Base-by-base conservation (phyloP, 2,797 vertebrate species). In the Anguilla pacifica region DNA sequence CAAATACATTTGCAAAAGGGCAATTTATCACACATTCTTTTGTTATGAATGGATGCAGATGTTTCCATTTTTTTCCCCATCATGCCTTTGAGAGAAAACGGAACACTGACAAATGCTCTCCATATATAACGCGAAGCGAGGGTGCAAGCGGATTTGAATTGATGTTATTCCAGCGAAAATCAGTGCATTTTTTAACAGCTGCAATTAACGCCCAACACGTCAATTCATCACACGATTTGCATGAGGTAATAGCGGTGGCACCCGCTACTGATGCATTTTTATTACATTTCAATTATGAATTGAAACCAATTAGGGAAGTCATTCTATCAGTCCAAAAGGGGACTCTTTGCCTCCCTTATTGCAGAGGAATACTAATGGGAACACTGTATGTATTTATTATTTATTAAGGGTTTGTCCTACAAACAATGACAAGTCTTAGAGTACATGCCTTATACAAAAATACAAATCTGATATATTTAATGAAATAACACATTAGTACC, bases 201-300 rank as follows among this genome's bases (percentile, higher is more conserved):
- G 93, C 95, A 95, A 95, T 96, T 95, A 77, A 95, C 92, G 89
- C 91, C 92, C 92, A 93, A 92, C 92, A 92, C 92, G 91, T 94
- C 92, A 93, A 93, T 95, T 95, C 94, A 95, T 96, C 94, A 95
- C 88, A 92, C 93, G 94, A 95, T 95, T 95, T 95, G 94, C 95
- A 95, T 95, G 93, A 94, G 91, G 95, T 95, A 95, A 95, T 96
- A 95, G 95, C 94, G 92, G 92, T 91, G 88, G 91, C 92, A 93
- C 90, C 57, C 92, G 94, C 94, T 93, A 94, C 93, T 95, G 94
- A 95, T 96, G 95, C 95, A 94, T 94, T 95, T 95, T 95, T 95
- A 96, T 94, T 95, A 95, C 92, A 90, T 95, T 95, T 96, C 94
- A 96, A 95, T 96, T 95, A 96, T 92, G 93, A 94, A 92, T 92